phyloP scores from a whole-genome alignment of 2,888 invertebrate species.

The Helicoverpa assulta region DNA sequence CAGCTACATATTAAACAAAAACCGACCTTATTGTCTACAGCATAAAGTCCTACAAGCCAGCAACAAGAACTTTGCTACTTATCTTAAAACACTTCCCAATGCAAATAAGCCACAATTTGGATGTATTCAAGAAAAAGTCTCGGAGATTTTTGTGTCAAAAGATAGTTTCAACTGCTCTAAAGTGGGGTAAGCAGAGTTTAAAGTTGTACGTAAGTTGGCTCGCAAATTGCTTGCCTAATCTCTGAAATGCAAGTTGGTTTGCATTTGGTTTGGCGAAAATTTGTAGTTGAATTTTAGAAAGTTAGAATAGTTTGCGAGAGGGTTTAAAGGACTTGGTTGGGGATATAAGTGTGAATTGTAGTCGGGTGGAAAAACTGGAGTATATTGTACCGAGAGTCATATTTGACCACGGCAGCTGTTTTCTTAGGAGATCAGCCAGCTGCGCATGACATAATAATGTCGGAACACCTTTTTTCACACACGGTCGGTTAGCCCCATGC shows the following conservation, averaged over 20 bases:
- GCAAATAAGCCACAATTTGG: constrained; percentile 67
- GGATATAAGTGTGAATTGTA: neutral
- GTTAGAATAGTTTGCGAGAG: neutral
- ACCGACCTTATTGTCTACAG: neutral
- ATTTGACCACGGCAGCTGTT: too few relatives aligned
- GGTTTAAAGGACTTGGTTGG: neutral
- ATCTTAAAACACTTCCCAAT: constrained; percentile 64
- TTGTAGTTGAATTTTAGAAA: neutral
- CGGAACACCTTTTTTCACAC: too few relatives aligned
- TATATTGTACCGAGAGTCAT: too few relatives aligned
- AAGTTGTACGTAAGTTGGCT: constrained; percentile 24
- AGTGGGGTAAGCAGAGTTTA: constrained; percentile 18
- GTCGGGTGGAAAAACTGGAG: neutral
- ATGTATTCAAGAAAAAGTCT: constrained; percentile 61
- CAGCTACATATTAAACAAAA: neutral
- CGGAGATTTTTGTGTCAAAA: constrained; percentile 45
- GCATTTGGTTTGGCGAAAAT: neutral
- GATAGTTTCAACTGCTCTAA: constrained; percentile 34
- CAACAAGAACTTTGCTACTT: constrained; percentile 52
- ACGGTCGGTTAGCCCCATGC: too few relatives aligned
- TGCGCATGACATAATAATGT: too few relatives aligned
- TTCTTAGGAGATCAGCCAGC: too few relatives aligned
- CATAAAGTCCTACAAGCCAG: constrained; percentile 14
- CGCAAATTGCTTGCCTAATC: constrained; percentile 27
- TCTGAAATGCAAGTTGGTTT: neutral